These are phyloP conservation scores for Saccopteryx leptura DNA, from an alignment of 2,113 vertebrate genomes.

Conservation along the genomic window DNA sequence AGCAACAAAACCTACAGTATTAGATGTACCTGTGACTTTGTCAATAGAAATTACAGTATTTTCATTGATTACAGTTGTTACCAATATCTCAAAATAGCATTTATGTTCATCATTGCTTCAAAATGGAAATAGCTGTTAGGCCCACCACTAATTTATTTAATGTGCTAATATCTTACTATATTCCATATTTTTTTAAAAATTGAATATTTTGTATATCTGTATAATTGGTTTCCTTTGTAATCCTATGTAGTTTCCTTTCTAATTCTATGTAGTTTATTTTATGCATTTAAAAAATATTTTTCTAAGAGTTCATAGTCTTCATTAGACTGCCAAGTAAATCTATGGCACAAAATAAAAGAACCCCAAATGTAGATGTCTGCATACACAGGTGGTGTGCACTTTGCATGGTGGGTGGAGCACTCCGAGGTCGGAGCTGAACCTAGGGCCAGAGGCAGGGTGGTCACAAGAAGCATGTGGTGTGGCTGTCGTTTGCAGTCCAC, in stretches of 20 bases:
- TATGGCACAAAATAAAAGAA: neutral
- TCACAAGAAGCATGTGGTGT: neutral
- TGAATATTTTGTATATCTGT: conserved; percentile 32
- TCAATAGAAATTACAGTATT: neutral
- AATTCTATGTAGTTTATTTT: conserved; percentile 15
- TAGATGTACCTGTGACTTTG: neutral
- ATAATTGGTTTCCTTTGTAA: neutral
- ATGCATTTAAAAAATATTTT: conserved; percentile 50
- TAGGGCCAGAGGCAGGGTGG: neutral
- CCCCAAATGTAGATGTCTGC: neutral
- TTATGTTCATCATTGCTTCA: neutral
- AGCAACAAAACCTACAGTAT: neutral
- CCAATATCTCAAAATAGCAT: neutral
- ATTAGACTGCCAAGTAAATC: neutral
- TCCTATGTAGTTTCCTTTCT: neutral
- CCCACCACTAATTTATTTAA: neutral
- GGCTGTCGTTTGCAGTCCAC: neutral
- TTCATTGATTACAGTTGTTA: neutral
- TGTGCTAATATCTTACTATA: neutral
- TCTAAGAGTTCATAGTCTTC: neutral
- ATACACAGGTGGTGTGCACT: neutral
- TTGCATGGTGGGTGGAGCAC: neutral
- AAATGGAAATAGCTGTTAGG: neutral
- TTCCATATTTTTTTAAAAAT: conserved; percentile 44
- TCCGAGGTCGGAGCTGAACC: neutral